phyloP scores from a whole-genome alignment of 2,113 vertebrate genomes.

The Channa argus region DNA sequence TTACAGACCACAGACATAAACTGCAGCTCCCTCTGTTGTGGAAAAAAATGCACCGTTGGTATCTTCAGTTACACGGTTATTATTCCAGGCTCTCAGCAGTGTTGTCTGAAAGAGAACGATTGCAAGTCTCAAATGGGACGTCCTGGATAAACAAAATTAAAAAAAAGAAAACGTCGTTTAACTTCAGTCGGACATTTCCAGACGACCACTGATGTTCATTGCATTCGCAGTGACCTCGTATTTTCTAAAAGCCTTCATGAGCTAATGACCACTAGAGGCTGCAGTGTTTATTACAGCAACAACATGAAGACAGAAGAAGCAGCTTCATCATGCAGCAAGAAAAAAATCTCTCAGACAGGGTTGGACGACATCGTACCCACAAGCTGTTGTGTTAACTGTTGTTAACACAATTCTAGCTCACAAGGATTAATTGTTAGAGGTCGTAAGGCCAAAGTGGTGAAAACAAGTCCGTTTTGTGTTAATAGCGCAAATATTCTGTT shows the following conservation, averaged over 20 bases:
- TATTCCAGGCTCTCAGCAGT: constrained; percentile 48
- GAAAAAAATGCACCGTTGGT: constrained; percentile 20
- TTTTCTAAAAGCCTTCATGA: background rate
- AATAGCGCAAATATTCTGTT: no score
- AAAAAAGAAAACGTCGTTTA: background rate
- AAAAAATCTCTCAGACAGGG: no score
- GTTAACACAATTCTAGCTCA: no score
- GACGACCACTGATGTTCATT: background rate
- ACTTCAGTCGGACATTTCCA: constrained; percentile 9
- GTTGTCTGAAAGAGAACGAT: background rate
- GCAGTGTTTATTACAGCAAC: background rate
- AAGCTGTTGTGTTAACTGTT: no score
- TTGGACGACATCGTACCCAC: no score
- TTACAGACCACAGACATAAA: constrained; percentile 38
- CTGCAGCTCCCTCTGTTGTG: constrained; percentile 1
- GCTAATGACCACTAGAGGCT: constrained; percentile 3
- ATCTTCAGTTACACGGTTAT: constrained; percentile 36
- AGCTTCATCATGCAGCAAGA: background rate
- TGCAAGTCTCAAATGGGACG: background rate
- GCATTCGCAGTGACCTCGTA: background rate
- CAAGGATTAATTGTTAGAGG: no score
- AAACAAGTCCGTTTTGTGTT: no score
- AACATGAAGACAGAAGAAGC: background rate
- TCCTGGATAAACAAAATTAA: background rate
- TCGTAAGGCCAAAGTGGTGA: no score